Conservation (phyloP, 2,797 vertebrate genomes). For the Manis javanica region DNA sequence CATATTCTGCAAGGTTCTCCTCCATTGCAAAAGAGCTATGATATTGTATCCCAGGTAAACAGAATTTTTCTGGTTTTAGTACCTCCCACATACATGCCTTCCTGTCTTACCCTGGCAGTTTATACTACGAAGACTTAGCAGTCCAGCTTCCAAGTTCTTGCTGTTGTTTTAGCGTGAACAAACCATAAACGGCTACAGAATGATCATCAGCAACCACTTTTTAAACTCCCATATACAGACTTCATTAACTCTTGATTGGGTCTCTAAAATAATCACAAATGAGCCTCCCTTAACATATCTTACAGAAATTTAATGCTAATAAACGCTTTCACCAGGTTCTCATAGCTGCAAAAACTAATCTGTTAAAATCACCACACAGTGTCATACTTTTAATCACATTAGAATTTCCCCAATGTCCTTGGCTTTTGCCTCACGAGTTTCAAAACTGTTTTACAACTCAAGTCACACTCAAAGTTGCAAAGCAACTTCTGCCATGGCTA, state of each 20-base stretch:
- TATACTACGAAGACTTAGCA: background rate
- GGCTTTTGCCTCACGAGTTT: slow-evolving; percentile 41
- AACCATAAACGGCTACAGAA: background rate
- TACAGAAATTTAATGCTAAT: background rate
- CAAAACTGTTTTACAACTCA: background rate
- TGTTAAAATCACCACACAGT: background rate
- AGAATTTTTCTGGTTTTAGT: background rate
- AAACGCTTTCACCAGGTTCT: background rate
- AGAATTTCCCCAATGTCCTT: background rate
- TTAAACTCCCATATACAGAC: background rate
- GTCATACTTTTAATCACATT: background rate
- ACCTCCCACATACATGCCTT: background rate
- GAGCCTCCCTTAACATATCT: background rate
- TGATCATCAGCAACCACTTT: background rate
- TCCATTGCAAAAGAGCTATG: background rate
- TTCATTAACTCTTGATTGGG: background rate
- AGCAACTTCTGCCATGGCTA: background rate
- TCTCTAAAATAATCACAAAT: background rate
- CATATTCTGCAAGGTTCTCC: background rate
- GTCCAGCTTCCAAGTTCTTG: background rate
- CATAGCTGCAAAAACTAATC: background rate
- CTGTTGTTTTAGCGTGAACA: background rate
- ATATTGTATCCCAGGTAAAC: background rate
- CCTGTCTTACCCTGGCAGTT: background rate
- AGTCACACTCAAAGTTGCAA: background rate